Evolutionary conservation across 2,888 invertebrate species (phyloP).

Genomic region (Phanerotoma sp.): DNA sequence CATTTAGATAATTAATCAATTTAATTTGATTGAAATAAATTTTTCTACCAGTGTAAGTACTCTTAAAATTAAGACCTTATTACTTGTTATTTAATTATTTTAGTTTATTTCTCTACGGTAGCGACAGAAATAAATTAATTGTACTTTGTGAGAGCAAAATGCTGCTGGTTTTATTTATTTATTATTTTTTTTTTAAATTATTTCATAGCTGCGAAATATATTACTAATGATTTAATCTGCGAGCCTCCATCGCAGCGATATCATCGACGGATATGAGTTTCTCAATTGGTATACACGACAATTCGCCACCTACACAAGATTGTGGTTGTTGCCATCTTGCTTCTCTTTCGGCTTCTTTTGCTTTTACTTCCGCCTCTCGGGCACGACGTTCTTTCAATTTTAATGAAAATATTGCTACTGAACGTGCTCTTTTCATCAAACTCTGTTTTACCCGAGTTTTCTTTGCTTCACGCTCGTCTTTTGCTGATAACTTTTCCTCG

Average conservation of each 20-base stretch:
- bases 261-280: conserved; percentile 64
- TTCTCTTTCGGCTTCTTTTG: conserved; percentile 64
- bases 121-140: conserved; percentile 18
- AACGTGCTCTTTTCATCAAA: conserved; percentile 79
- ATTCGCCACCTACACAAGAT: conserved; percentile 76
- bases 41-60: no score
- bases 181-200: no score
- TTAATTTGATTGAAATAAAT: no score
- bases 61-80: no score
- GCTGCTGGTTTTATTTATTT: not conserved
- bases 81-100: no score
- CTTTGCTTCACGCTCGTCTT: conserved; percentile 66
- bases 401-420: conserved; percentile 82
- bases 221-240: conserved; percentile 47
- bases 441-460: conserved; percentile 73
- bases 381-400: conserved; percentile 78
- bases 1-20: no score
- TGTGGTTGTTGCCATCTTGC: conserved; percentile 64
- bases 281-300: conserved; percentile 83
- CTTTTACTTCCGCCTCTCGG: conserved; percentile 72
- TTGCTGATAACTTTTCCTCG: conserved; percentile 55
- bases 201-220: no score
- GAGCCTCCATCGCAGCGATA: conserved; percentile 56
- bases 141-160: conserved; percentile 1
- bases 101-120: conserved; percentile 9